phyloP scores from a whole-genome alignment of 2,113 vertebrate genomes.

The Cyphomyrus plagiostoma region DNA sequence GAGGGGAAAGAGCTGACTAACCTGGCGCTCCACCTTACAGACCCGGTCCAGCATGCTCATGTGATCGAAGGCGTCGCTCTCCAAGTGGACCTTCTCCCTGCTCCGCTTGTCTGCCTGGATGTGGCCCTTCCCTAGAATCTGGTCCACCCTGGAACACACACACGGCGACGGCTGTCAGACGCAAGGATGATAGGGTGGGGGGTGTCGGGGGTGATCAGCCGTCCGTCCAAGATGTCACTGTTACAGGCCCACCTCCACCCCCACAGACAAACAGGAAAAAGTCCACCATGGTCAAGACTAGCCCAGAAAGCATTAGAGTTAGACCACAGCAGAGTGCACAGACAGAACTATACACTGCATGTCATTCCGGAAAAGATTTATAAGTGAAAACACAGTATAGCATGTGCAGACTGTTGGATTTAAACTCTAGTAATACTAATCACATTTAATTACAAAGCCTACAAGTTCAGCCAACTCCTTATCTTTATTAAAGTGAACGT shows the following conservation, averaged over 20 bases:
- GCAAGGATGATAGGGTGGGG: neutral
- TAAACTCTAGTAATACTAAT: neutral
- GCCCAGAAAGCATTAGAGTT: neutral
- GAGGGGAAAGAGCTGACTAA: constrained; percentile 47
- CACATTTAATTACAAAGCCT: neutral
- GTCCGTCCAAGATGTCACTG: neutral
- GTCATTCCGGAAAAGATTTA: neutral
- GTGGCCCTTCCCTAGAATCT: constrained; percentile 96
- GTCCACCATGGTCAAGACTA: neutral
- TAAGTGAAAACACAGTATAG: neutral
- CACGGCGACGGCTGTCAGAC: neutral
- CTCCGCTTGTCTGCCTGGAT: constrained; percentile 84
- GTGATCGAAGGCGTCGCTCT: constrained; percentile 80
- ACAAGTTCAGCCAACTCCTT: constrained; percentile 68
- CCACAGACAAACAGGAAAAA: neutral
- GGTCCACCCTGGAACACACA: constrained; percentile 75
- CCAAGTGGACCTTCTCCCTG: constrained; percentile 80
- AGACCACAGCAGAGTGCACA: neutral
- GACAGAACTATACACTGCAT: neutral
- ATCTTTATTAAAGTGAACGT: neutral
- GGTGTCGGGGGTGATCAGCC: neutral
- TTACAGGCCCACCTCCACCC: neutral
- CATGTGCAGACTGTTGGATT: neutral
- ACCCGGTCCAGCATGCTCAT: constrained; percentile 95
- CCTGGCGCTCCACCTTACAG: constrained; percentile 97